phyloP scores from a whole-genome alignment of 2,113 vertebrate genomes.

The Boleophthalmus pectinirostris region DNA sequence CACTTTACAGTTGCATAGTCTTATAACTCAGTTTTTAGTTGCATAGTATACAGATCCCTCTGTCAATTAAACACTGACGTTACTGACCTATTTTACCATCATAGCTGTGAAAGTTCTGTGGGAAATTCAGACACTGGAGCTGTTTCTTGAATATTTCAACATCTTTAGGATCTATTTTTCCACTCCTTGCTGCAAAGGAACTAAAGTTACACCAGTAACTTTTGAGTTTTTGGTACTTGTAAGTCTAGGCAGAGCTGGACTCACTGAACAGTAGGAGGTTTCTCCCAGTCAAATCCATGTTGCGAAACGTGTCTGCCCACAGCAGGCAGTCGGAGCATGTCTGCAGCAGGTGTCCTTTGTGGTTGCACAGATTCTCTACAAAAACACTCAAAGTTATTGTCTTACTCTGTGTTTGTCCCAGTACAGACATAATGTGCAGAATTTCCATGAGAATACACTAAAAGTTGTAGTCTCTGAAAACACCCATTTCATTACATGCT shows the following conservation, averaged over 20 bases:
- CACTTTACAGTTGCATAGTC: not conserved
- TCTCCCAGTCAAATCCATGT: conserved; percentile 59
- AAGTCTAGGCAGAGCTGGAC: conserved; percentile 15
- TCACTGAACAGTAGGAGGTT: conserved; percentile 71
- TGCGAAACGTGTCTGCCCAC: conserved; percentile 71
- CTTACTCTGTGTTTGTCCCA: not conserved
- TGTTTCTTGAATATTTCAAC: conserved; percentile 65
- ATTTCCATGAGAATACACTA: not conserved
- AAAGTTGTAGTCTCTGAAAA: not conserved
- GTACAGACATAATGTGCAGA: not conserved
- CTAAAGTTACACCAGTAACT: not conserved
- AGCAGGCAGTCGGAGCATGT: conserved; percentile 69
- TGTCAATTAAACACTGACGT: not conserved
- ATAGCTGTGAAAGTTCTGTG: conserved; percentile 55
- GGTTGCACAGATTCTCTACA: conserved; percentile 68
- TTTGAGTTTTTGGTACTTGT: not conserved
- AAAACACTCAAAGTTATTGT: not conserved
- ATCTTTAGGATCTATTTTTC: conserved; percentile 52
- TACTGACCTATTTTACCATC: conserved; percentile 62
- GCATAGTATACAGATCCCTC: conserved; percentile 7
- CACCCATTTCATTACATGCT: not conserved
- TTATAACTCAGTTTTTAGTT: not conserved
- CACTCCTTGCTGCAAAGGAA: conserved; percentile 58
- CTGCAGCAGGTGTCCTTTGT: conserved; percentile 70
- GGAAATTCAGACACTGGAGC: conserved; percentile 64